Base-by-base conservation (phyloP, 2,797 vertebrate genomes). In the Taenioides sp. region DNA sequence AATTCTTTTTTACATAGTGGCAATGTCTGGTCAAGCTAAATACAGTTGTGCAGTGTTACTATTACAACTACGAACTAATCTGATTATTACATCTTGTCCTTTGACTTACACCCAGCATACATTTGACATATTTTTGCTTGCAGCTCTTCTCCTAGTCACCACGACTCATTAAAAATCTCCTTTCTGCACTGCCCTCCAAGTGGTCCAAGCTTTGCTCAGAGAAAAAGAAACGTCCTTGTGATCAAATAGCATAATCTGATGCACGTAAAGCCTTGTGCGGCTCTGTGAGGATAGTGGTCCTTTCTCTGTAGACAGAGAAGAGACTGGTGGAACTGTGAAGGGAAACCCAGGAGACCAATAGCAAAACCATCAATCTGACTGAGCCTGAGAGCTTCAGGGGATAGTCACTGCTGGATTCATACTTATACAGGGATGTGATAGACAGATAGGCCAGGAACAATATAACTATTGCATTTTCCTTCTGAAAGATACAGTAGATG, bases 221-320 rank as follows among this genome's bases (percentile, higher is more conserved):
- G 63, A 72, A 66, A 67, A 61, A 59, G 61, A 69, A 55, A 16
- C 3, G 50, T 55, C 65, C 43, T n/a, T 9, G 70, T 73, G 66
- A 64, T 82, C 65, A 87, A 88, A 85, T 63, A 63, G 67, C 75
- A 72, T 78, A 70, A 78, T 69, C 71, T 54, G 71, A 47, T 50
- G 77, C 73, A 84, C 71, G 23, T 78, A 58, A 77, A 76, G 64
- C 47, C 67, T 34, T 71, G 11, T 69, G 68, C 67, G 49, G 71
- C 72, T 70, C 68, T 50, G 65, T 72, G 58, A 14, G 69, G 75
- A 65, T 1, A 58, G 64, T 31, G 5, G 59, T 31, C 71, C 43
- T n/a, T 77, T 81, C 69, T 52, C 69, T 84, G 34, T 67, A 55
- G 70, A 82, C 65, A 52, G 37, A 7, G 61, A 61, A 14, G 67